These are phyloP conservation scores for Rhinoraja longicauda DNA, from an alignment of 2,797 vertebrate species.

Conservation along the genomic window DNA sequence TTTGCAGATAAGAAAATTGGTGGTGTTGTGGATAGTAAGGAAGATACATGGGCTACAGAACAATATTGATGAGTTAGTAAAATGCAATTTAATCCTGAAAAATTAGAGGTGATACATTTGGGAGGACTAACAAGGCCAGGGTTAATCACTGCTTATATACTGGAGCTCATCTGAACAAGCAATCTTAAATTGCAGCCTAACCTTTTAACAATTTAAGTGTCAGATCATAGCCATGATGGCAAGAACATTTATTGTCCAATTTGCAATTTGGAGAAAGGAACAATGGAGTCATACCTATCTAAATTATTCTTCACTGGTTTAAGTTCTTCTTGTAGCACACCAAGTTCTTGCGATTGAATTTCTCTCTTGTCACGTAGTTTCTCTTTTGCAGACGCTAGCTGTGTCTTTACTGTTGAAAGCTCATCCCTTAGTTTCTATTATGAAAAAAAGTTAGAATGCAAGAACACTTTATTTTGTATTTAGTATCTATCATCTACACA, in stretches of 20 bases:
- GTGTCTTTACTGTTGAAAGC: background rate
- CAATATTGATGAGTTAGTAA: no score
- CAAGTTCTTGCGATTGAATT: constrained; percentile 9
- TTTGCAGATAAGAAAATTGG: no score
- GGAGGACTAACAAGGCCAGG: no score
- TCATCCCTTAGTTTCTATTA: constrained; percentile 31
- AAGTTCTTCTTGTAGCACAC: background rate
- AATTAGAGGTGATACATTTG: no score
- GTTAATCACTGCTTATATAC: background rate
- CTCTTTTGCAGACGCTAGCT: background rate
- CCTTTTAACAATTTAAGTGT: background rate
- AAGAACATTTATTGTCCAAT: background rate
- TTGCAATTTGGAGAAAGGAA: background rate
- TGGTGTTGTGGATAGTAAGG: no score
- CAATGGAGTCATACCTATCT: background rate
- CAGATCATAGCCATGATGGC: no score
- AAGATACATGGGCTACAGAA: no score
- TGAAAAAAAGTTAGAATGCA: background rate
- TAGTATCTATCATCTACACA: background rate
- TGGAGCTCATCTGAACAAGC: background rate
- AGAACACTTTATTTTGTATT: background rate
- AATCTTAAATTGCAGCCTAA: background rate
- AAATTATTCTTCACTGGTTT: constrained; percentile 15
- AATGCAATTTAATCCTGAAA: no score
- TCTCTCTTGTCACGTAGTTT: background rate